These are phyloP conservation scores for Ephialtes manifestator DNA, from an alignment of 2,888 invertebrate genomes.

Conservation along the genomic window DNA sequence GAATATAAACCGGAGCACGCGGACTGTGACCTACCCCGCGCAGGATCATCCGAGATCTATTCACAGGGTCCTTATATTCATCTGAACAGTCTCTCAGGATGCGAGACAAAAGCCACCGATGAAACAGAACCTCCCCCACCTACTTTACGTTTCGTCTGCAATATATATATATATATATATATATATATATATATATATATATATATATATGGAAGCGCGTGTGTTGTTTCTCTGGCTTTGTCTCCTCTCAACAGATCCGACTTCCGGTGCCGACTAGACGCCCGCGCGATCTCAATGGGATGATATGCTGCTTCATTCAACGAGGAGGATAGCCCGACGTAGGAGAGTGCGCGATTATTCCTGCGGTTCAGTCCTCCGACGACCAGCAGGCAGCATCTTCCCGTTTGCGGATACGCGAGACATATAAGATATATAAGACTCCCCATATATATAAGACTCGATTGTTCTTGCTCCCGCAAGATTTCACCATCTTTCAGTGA, in stretches of 20 bases:
- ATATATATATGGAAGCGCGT: slow-evolving; percentile 59
- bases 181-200: background rate
- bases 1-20: slow-evolving; percentile 72
- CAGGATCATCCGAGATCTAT: slow-evolving; percentile 85
- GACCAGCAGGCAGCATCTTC: slow-evolving; percentile 54
- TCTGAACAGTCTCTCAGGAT: slow-evolving; percentile 83
- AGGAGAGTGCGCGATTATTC: slow-evolving; percentile 77
- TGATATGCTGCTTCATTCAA: slow-evolving; percentile 83
- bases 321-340: slow-evolving; percentile 74
- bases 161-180: slow-evolving; percentile 20
- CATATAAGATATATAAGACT: slow-evolving; percentile 5
- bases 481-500: slow-evolving; percentile 48
- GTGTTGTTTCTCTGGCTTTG: slow-evolving; percentile 82
- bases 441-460: slow-evolving; percentile 16
- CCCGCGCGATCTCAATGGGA: slow-evolving; percentile 82
- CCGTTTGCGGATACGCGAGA: slow-evolving; percentile 62
- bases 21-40: slow-evolving; percentile 83
- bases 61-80: slow-evolving; percentile 81
- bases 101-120: slow-evolving; percentile 85
- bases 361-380: slow-evolving; percentile 74
- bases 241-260: slow-evolving; percentile 84
- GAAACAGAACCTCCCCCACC: slow-evolving; percentile 83
- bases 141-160: slow-evolving; percentile 43
- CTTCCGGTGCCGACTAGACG: slow-evolving; percentile 84
- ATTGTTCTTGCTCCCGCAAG: slow-evolving; percentile 48